These are phyloP conservation scores for Psilopogon haemacephalus DNA, from an alignment of 2,113 vertebrate species.

Conservation along the genomic window DNA sequence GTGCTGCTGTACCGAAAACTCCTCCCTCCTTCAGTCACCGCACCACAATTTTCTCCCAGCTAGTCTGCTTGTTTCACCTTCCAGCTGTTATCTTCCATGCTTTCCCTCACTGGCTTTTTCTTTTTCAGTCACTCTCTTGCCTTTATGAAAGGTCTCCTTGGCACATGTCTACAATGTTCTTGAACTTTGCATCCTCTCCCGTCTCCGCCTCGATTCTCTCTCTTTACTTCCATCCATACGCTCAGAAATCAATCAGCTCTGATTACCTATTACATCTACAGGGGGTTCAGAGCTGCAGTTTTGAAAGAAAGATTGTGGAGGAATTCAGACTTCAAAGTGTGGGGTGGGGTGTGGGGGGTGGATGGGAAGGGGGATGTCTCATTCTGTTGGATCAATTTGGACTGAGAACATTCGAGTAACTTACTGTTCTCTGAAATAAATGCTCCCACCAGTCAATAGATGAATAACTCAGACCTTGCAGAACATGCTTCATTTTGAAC, in stretches of 20 bases:
- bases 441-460: neutral
- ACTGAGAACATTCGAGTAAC: neutral
- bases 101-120: neutral
- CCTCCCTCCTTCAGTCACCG: neutral
- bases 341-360: too few species aligned
- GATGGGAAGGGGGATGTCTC: neutral
- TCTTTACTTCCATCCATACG: neutral
- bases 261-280: conserved; percentile 1
- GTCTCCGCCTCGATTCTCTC: neutral
- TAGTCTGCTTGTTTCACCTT: neutral
- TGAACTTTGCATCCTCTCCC: neutral
- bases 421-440: conserved; percentile 10
- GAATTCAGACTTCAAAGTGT: conserved; percentile 29
- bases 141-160: neutral
- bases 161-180: neutral
- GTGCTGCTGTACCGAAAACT: neutral
- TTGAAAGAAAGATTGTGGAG: conserved; percentile 23
- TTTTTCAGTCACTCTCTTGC: neutral
- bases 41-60: neutral
- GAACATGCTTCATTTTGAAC: conserved; percentile 11
- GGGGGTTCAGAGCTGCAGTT: neutral
- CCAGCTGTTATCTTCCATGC: neutral
- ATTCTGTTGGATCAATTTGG: conserved; percentile 48
- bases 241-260: conserved; percentile 55
- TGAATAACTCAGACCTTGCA: conserved; percentile 2